These are phyloP conservation scores for zebrafish (Danio rerio) DNA, from an alignment of 2,113 vertebrate genomes.

Conservation along the genomic window GRCz12tu NC_133180.1:52072501-52073000, in stretches of 20 bases:
- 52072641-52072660: constrained; percentile 51
- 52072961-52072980: constrained; percentile 18
- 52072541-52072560: constrained; percentile 59
- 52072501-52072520: constrained; percentile 56
- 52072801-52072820: constrained; percentile 73
- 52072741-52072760: constrained; percentile 73
- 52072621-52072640: constrained; percentile 67
- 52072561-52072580: constrained; percentile 46
- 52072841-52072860: constrained; percentile 77
- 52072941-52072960: constrained; percentile 46
- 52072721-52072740: constrained; percentile 65
- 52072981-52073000: background rate
- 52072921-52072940: constrained; percentile 62
- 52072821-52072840: constrained; percentile 73
- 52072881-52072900: constrained; percentile 78
- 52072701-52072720: constrained; percentile 66
- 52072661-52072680: constrained; percentile 45
- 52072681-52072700: constrained; percentile 72
- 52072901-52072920: constrained; percentile 74
- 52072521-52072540: constrained; percentile 62
- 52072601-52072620: constrained; percentile 56
- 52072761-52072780: constrained; percentile 67
- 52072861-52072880: constrained; percentile 77
- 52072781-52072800: constrained; percentile 78
- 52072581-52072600: constrained; percentile 58